These are phyloP conservation scores for Pyrocoelia pectoralis DNA, from an alignment of 2,888 invertebrate genomes.

Conservation along the genomic window DNA sequence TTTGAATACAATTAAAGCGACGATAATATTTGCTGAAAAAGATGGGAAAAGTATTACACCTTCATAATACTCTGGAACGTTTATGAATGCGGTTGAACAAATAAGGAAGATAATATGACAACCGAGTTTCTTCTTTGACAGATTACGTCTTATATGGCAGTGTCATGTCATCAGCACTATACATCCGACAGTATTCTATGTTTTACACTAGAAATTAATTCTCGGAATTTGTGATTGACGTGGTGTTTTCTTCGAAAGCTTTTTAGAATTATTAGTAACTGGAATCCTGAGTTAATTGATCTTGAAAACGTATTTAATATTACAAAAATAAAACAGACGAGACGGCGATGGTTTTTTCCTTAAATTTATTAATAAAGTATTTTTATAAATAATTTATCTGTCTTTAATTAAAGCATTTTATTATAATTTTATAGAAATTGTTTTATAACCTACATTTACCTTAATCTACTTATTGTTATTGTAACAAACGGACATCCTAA, in stretches of 20 bases:
- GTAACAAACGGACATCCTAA: neutral
- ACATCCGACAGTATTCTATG: constrained; percentile 38
- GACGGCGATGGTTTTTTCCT: constrained; percentile 39
- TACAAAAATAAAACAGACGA: constrained; percentile 44
- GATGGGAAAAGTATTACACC: constrained; percentile 35
- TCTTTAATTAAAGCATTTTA: constrained; percentile 42
- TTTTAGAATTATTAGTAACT: constrained; percentile 49
- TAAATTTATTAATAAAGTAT: constrained; percentile 40
- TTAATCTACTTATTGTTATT: neutral
- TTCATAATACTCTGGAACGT: constrained; percentile 22
- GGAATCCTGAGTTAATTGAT: constrained; percentile 50
- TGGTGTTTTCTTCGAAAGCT: constrained; percentile 40
- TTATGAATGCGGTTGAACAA: constrained; percentile 23
- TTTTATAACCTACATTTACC: neutral
- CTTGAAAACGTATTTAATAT: constrained; percentile 33
- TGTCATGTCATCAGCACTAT: constrained; percentile 33
- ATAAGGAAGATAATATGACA: constrained; percentile 36
- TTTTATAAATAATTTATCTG: constrained; percentile 45
- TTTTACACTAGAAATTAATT: constrained; percentile 44
- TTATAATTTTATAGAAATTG: neutral
- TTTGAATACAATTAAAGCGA: neutral
- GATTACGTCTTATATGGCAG: constrained; percentile 32
- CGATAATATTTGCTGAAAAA: too few species aligned
- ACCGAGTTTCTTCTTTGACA: constrained; percentile 32
- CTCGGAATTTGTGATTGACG: constrained; percentile 41